These are phyloP conservation scores for Stenodera caucasica DNA, from an alignment of 2,888 invertebrate species.

Conservation along the genomic window DNA sequence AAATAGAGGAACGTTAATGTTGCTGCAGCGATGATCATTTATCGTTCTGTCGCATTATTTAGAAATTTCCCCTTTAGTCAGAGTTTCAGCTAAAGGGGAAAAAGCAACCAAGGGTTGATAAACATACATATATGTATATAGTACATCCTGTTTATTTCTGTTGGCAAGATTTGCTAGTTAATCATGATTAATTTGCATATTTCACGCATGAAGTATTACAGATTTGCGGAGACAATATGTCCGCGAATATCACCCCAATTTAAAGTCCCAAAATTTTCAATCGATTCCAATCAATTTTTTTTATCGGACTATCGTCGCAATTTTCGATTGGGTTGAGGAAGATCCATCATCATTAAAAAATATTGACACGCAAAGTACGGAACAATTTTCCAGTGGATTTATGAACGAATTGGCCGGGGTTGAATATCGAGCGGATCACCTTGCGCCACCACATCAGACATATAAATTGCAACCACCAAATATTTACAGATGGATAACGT, in stretches of 20 bases:
- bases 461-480: neutral
- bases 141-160: constrained; percentile 13
- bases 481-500: neutral
- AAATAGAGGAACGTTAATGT: neutral
- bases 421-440: neutral
- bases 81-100: constrained; percentile 14
- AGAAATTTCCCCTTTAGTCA: constrained; percentile 17
- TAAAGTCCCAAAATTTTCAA: no score
- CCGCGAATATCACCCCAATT: no score
- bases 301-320: neutral
- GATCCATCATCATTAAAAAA: neutral
- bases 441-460: neutral
- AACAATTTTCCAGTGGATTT: constrained; percentile 3
- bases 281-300: no score
- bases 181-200: constrained; percentile 35
- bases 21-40: constrained; percentile 12
- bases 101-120: constrained; percentile 16
- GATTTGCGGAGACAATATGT: constrained; percentile 30
- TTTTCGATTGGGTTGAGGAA: neutral
- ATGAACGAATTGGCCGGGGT: neutral
- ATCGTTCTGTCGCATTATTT: constrained; percentile 11
- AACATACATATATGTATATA: constrained; percentile 18
- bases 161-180: constrained; percentile 26
- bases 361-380: neutral
- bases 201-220: constrained; percentile 27